Base-by-base conservation (phyloP, 2,797 vertebrate genomes). In the Sebastes vulpes region DNA sequence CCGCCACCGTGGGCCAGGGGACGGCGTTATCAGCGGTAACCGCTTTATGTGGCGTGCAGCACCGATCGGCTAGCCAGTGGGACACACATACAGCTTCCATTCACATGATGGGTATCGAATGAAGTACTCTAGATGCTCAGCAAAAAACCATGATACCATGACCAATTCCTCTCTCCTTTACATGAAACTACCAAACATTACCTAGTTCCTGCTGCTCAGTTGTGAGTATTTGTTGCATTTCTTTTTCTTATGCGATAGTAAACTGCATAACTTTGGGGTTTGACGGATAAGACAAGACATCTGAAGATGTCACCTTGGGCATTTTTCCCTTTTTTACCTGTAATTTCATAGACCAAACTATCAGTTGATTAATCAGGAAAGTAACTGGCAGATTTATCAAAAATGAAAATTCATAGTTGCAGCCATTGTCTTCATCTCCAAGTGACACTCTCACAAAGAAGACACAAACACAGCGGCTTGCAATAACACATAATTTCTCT, bases 401-500 rank as follows among this genome's bases (percentile, higher is more conserved):
- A 26, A 29, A 5, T n/a, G 1, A 5, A 8, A 38, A 35, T 5
- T 5, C 9, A 25, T 10, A 20, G 4, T 35, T 28, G 9, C 23
- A 57, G 25, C 21, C 21, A 1, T 10, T 5, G 4, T 26, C 3
- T 54, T 32, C 5, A 3, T 38, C 20, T 66, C 26, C 2, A 12
- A 52, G 48, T 0, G 8, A 65, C 82, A 87, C 58, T 29, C 72
- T 68, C 59, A 54, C 9, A 16, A 28, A 28, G 14, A 20, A 8
- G 20, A 72, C 67, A 72, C 42, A 76, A 16, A 71, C 29, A 65
- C 53, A 53, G 48, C 53, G 42, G 64, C 65, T 61, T 26, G 53
- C 56, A 56, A 21, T 8, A 76, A 70, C 56, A 73, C 58, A 65
- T 48, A 42, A 32, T 14, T 20, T 63, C 10, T 79, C 58, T 42